Base-by-base conservation (phyloP, 2,113 vertebrate genomes). In the Dascyllus trimaculatus region DNA sequence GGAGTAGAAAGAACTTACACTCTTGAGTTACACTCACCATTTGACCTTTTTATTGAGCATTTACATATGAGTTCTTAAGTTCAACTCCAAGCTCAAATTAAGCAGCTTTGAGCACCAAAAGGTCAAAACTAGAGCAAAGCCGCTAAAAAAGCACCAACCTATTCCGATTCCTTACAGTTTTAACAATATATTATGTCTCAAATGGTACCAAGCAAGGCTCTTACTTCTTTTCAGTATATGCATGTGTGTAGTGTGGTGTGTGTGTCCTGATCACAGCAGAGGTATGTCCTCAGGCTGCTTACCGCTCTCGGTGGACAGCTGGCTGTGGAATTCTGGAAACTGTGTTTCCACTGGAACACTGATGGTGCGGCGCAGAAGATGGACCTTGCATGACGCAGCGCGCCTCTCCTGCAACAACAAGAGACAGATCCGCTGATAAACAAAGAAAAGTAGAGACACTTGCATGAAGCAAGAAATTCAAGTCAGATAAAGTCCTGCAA, bases 291-390 rank as follows among this genome's bases (percentile, higher is more conserved):
- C 65, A 2, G 73, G 84, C 75, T 52, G 93, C 95, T 95, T 79
- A 96, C 95, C 89, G 68, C 90, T 93, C 63, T 93, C 93, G 0
- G 83, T 87, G 74, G 91, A 92, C 65, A 91, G 74, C 84, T 94
- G 92, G 71, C 80, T 86, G 69, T 90, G 91, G 75, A 90, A 93
- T 48, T 93, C 91, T 66, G 93, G 93, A 70, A 93, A 93, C 53
- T 91, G 93, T 1, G 94, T 91, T 76, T 96, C 95, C 70, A 94
- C 94, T 1, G 95, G 95, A 60, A 96, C 95, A 40, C 95, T 96
- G 90, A 96, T 95, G 76, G 95, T 96, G 80, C 95, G 94, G 11
- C 95, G 89, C 62, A 95, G 88, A 22, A 95, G 90, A 60, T 94
- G 92, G 38, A 81, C 87, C 84, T 83, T 92, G 84, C 89, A 81